Conservation (phyloP, 1,140 invertebrate genomes). For the Cydia amplana region DNA sequence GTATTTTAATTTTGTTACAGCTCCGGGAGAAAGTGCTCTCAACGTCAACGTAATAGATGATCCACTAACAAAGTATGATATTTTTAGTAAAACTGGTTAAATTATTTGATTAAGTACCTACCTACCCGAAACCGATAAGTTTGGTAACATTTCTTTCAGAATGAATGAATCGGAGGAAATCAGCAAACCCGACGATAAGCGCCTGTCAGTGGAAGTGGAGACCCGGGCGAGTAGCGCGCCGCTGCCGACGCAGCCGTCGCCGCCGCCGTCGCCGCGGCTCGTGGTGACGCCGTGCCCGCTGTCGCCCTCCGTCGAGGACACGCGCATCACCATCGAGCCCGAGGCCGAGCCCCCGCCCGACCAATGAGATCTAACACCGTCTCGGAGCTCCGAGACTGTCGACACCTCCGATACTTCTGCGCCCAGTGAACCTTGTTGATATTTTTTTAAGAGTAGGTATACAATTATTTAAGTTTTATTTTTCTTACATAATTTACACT, state of each 20-base stretch:
- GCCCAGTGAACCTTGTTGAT: constrained; percentile 41
- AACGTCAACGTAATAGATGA: constrained; percentile 55
- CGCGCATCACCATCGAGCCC: constrained; percentile 48
- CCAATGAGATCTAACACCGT: constrained; percentile 46
- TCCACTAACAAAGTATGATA: constrained; percentile 50
- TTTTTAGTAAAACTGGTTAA: constrained; percentile 6
- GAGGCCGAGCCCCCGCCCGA: constrained; percentile 36
- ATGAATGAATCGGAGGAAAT: constrained; percentile 40
- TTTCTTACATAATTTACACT: constrained; percentile 40
- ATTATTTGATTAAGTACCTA: neutral
- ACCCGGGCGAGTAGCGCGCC: constrained; percentile 61
- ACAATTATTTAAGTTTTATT: constrained; percentile 43
- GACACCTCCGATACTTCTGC: constrained; percentile 13
- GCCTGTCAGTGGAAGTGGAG: constrained; percentile 54
- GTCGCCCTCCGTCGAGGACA: constrained; percentile 43
- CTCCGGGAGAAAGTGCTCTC: constrained; percentile 54
- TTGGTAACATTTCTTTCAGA: constrained; percentile 42
- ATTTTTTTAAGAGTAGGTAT: constrained; percentile 46
- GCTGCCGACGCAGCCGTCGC: constrained; percentile 44
- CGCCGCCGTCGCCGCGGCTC: constrained; percentile 45
- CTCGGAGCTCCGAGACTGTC: constrained; percentile 42
- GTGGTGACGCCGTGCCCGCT: constrained; percentile 36
- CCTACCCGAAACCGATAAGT: neutral
- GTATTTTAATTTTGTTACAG: constrained; percentile 47
- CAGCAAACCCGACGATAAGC: constrained; percentile 48